Conservation (phyloP, 2,113 vertebrate genomes). For the Chaetodon trifascialis region DNA sequence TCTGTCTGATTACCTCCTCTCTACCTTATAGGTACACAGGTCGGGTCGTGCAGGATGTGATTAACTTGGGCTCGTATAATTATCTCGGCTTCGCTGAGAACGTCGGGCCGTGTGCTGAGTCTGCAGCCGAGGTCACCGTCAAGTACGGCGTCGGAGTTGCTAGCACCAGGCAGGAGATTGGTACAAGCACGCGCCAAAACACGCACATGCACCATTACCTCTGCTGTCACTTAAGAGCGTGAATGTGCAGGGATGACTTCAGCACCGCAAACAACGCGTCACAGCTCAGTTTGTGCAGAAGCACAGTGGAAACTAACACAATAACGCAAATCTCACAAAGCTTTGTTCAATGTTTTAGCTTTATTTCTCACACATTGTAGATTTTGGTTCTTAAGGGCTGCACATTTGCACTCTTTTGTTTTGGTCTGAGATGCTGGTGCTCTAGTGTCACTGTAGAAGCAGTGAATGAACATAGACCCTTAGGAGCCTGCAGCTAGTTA, state of each 20-base stretch:
- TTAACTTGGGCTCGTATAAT: constrained; percentile 99
- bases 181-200: constrained; percentile 75
- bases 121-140: constrained; percentile 85
- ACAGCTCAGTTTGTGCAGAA: neutral
- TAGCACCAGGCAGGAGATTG: constrained; percentile 95
- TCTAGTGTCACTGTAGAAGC: too few species aligned
- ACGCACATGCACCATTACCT: neutral
- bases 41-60: constrained; percentile 89
- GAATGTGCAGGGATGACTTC: neutral
- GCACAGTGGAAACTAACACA: neutral
- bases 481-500: too few species aligned
- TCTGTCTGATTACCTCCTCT: constrained; percentile 8
- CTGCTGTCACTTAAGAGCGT: neutral
- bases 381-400: neutral
- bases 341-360: too few species aligned
- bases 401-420: too few species aligned
- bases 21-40: constrained; percentile 88
- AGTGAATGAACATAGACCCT: too few species aligned
- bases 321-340: too few species aligned
- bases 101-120: constrained; percentile 86
- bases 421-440: too few species aligned
- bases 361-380: neutral
- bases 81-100: constrained; percentile 96
- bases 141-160: constrained; percentile 92
- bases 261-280: neutral